Base-by-base conservation (phyloP, 2,888 invertebrate species). In the Heliconius cydno region DNA sequence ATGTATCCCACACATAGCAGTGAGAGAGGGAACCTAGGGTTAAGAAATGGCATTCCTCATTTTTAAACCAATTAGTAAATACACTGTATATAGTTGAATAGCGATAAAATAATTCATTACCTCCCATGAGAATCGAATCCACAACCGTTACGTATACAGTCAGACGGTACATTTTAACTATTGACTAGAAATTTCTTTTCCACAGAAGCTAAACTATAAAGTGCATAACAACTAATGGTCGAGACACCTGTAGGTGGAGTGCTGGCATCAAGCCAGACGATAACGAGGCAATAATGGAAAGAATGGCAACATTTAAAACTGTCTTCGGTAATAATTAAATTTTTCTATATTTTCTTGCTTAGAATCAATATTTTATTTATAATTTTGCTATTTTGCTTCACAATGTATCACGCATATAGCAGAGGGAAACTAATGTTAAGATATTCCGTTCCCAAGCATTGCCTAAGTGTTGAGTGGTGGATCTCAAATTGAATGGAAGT, bases 261-360 rank as follows among this genome's bases (percentile, higher is more conserved):
- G 78, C 67, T 79, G 78, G 78, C 78, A 15, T n/a, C n/a, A 19
- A 41, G 78, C 78, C 78, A 79, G 57, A 34, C 78, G 72, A 78
- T 78, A 72, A 73, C 72, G 72, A 38, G 34, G 25, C 66, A 72
- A 78, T 78, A 78, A 78, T 78, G 34, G 78, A 72, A 19, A 63
- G 71, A 78, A 38, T 73, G 63, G 72, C 52, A 66, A 72, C 68
- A 76, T 72, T 72, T 72, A 68, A 68, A 68, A 38, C 57, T 57
- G 57, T 30, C 52, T 28, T 72, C 13, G 22, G 19, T 30, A 12
- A 72, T 57, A 13, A 57, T 72, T 72, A 72, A 57, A 34, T 30
- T 30, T 70, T 41, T 70, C 25, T 5, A 15, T 41, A 41, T 6
- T 70, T 15, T 12, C 2, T 0, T 70, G 7, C 7, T 70, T n/a